Percentiles rank a stretch among this genome's conserved stretches.
These are phyloP conservation scores for human (Homo sapiens) DNA, from an alignment of 2,113 vertebrate genomes.

Conservation along the genomic window GRCh38 chr17:36756501-36757000, in stretches of 20 bases:
- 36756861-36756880: background rate
- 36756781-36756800: background rate
- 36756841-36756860: background rate
- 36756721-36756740: background rate
- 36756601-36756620: background rate
- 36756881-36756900: background rate
- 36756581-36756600: background rate
- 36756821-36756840: background rate
- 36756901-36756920: background rate
- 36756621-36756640: background rate
- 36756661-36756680: background rate
- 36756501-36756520: background rate
- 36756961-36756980: background rate
- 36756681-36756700: background rate
- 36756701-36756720: background rate
- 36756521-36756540: background rate
- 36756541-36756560: background rate
- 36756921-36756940: background rate
- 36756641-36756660: background rate
- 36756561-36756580: background rate
- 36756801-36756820: background rate
- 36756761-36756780: background rate
- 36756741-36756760: background rate
- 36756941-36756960: background rate
- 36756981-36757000: background rate